Base-by-base conservation (phyloP, 2,888 invertebrate species). In the Pristionchus entomophagus region DNA sequence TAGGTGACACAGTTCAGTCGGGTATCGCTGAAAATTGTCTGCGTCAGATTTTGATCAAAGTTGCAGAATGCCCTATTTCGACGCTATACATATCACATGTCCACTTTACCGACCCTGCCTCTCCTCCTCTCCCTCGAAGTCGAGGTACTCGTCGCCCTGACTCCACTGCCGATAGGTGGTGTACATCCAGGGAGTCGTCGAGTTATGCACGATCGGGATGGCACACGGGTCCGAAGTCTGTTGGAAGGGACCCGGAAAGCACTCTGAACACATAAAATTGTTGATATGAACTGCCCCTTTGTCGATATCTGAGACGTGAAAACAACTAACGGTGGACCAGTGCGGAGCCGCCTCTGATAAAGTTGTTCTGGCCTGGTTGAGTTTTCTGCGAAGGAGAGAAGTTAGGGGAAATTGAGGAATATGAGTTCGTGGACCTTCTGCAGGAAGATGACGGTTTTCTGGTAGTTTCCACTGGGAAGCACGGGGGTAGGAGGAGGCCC, bases 311-410 rank as follows among this genome's bases (percentile, higher is more conserved):
- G 45, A 45, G 8, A n/a, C 45, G 45, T 45, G 45, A 14, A 12
- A 38, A 62, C 3, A 14, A 45, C 82, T 56, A 26, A 83, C 82
- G 45, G n/a, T 53, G 69, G 2, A 77, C 59, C n/a, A 86, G 62
- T 17, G 87, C 87, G 12, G 86, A 90, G 29, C 93, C 95, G 19
- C 95, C 95, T 56, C 94, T 88, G 77, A 95, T 91, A 90, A 95
- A 95, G 69, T 95, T 73, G 87, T 94, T 94, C 88, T 94, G 93
- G 14, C 94, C 94, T 0, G 91, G 88, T 1, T 86, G 84, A 0
- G 94, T 94, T 38, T 91, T 89, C 87, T 84, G 65, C 45, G 29
- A 56, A 38, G 19, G 41, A 53, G 5, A 1, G 4, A 1, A 0
- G 32, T 38, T 32, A n/a, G 14, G 10, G 26, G 17, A 73, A 22